Conservation (phyloP, 2,113 vertebrate species). For the Corythornis vintsioides region DNA sequence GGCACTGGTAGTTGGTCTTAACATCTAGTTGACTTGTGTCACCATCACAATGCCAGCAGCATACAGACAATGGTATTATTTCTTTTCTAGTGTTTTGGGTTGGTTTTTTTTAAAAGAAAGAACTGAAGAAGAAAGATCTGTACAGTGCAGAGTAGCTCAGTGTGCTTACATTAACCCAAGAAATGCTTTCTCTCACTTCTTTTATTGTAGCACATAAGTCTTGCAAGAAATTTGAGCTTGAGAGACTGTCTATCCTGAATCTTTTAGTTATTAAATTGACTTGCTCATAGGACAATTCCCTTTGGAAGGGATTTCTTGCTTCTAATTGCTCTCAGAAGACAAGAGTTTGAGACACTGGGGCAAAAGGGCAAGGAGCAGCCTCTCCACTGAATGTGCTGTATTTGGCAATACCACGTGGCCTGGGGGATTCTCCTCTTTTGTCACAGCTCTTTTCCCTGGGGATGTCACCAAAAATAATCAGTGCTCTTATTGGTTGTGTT, state of each 20-base stretch:
- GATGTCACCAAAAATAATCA: neutral
- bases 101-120: neutral
- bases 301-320: neutral
- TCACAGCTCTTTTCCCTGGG: neutral
- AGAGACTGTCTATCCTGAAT: neutral
- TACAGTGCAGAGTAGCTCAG: neutral
- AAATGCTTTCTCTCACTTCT: neutral
- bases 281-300: too few species aligned
- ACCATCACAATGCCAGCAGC: neutral
- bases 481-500: neutral
- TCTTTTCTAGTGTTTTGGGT: neutral
- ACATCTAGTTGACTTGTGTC: neutral
- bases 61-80: neutral
- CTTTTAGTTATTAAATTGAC: neutral
- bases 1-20: accelerated
- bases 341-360: neutral
- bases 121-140: neutral
- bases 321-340: neutral
- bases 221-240: neutral
- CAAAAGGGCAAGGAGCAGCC: neutral
- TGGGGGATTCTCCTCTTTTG: neutral
- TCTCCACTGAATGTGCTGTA: neutral
- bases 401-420: neutral
- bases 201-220: neutral
- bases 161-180: neutral